These are phyloP conservation scores for Suncus etruscus DNA, from an alignment of 2,113 vertebrate genomes.

Conservation along the genomic window DNA sequence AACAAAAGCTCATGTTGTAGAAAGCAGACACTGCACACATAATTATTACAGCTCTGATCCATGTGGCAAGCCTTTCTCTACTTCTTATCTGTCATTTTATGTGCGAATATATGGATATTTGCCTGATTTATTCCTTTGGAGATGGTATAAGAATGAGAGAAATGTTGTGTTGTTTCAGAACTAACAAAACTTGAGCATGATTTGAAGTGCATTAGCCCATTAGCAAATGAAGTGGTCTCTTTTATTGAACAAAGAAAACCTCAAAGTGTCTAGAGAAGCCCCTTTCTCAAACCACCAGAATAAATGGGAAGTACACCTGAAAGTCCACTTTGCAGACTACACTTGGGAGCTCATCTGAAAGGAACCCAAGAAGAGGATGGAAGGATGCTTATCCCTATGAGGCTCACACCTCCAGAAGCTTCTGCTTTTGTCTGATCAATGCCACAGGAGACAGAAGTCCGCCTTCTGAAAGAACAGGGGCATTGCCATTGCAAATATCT, in stretches of 20 bases:
- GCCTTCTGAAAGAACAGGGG: not conserved
- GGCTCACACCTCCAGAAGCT: not conserved
- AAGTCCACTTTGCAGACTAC: not conserved
- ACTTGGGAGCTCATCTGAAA: not conserved
- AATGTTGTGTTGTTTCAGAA: too few relatives aligned
- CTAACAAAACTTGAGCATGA: conserved; percentile 5
- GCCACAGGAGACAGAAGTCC: not conserved
- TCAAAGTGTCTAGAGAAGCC: not conserved
- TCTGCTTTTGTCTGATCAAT: not conserved
- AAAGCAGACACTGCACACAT: too few relatives aligned
- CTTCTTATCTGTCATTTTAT: not conserved
- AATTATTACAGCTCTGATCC: not conserved
- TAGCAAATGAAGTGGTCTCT: not conserved
- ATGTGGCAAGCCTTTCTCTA: too few relatives aligned
- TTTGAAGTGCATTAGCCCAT: not conserved
- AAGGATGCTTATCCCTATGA: not conserved
- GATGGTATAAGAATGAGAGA: too few relatives aligned
- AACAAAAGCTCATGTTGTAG: too few relatives aligned
- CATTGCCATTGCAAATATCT: not conserved
- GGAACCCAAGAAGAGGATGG: not conserved
- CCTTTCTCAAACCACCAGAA: not conserved
- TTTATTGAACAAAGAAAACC: not conserved
- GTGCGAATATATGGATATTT: too few relatives aligned
- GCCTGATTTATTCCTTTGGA: too few relatives aligned
- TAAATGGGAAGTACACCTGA: not conserved